phyloP scores from a whole-genome alignment of 92 coral and sea anemone genomes.

The Paragorgia papillata region DNA sequence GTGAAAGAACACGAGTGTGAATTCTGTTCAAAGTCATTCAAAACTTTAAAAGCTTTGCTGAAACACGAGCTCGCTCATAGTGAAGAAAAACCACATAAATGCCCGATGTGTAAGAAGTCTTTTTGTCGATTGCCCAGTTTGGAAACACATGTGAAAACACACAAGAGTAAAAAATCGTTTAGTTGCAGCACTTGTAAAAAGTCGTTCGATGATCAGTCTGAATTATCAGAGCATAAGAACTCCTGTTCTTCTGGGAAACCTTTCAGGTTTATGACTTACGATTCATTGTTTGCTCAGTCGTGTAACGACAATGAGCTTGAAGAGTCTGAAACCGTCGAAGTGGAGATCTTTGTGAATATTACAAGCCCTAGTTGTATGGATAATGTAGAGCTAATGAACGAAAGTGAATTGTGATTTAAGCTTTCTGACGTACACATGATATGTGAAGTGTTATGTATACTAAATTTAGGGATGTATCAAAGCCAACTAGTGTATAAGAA shows the following conservation, averaged over 20 bases:
- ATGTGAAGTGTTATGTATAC: too few relatives aligned
- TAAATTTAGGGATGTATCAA: too few relatives aligned
- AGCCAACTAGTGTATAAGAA: too few relatives aligned
- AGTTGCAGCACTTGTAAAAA: slow-evolving; percentile 16
- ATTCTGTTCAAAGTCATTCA: slow-evolving; percentile 55
- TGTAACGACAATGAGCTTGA: not conserved
- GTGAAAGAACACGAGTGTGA: slow-evolving; percentile 54
- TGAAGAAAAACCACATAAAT: slow-evolving; percentile 48
- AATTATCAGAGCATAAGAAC: slow-evolving; percentile 14
- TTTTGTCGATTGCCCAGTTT: slow-evolving; percentile 6
- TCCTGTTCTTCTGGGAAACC: slow-evolving; percentile 8
- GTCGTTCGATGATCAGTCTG: slow-evolving; percentile 4
- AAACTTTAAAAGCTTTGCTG: slow-evolving; percentile 50
- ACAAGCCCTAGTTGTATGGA: too few relatives aligned
- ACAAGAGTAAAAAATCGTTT: not conserved
- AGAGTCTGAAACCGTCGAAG: not conserved
- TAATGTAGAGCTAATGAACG: too few relatives aligned
- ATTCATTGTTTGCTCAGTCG: not conserved
- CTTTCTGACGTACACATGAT: too few relatives aligned
- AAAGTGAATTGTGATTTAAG: too few relatives aligned
- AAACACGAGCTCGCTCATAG: slow-evolving; percentile 56
- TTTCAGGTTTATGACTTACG: slow-evolving; percentile 26
- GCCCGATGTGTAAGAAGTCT: slow-evolving; percentile 48
- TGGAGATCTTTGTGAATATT: not conserved
- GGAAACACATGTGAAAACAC: slow-evolving; percentile 5